Conservation (phyloP, 2,888 invertebrate genomes). For the Pterobdella sp. region DNA sequence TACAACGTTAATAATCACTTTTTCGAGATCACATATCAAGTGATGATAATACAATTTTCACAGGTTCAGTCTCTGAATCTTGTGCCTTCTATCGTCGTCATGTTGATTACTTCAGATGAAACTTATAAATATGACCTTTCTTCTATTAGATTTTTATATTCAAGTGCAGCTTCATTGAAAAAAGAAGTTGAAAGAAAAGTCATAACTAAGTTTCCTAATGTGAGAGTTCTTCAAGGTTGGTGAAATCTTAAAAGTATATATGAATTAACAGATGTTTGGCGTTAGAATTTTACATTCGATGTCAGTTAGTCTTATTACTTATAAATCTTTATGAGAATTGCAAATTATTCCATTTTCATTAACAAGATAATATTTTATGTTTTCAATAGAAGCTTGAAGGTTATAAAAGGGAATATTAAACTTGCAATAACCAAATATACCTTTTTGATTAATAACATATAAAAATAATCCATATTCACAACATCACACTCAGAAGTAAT, state of each 20-base stretch:
- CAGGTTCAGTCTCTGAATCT: conserved; percentile 21
- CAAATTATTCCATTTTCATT: too few relatives aligned
- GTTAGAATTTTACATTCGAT: too few relatives aligned
- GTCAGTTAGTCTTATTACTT: too few relatives aligned
- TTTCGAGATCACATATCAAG: too few relatives aligned
- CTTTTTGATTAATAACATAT: too few relatives aligned
- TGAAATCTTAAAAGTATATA: not conserved
- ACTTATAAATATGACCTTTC: conserved; percentile 28
- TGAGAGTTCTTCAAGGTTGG: not conserved
- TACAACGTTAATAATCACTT: too few relatives aligned
- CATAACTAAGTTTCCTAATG: conserved; percentile 1
- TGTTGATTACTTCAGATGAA: conserved; percentile 25
- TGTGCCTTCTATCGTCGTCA: conserved; percentile 28
- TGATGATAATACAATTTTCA: not conserved
- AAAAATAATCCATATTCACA: too few relatives aligned
- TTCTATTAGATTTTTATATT: conserved; percentile 1
- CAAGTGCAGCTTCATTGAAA: conserved; percentile 21
- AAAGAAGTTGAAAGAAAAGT: not conserved
- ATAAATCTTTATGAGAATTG: too few relatives aligned
- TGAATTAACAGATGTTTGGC: too few relatives aligned
- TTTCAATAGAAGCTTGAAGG: not conserved
- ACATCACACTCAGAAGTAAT: too few relatives aligned
- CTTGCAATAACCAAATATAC: too few relatives aligned
- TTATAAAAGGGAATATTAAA: too few relatives aligned
- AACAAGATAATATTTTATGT: not conserved